Evolutionary conservation across 2,888 invertebrate species (phyloP), one percentile per base, ranked within the genome.

Genomic region (Chrysopilus asiliformis): DNA sequence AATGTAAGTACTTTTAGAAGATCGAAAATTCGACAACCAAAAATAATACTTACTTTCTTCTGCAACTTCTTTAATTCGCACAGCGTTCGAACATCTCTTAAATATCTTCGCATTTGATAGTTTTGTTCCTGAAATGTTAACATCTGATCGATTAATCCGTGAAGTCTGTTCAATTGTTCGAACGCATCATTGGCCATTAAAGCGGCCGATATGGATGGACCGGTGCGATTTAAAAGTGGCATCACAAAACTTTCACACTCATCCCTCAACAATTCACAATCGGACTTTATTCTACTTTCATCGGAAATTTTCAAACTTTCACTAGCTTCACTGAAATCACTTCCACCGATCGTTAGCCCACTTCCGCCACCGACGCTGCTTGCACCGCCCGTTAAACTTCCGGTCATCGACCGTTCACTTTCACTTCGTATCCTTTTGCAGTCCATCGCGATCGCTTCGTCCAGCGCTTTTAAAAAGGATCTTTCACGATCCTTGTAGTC

Each of bases 121-220:
- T 85, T 83, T 45, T 82, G 77, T 49, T 81, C 76, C 44, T 77
- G 71, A 24, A 85, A 60, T 27, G 72, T 71, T 5, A 82, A 66
- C 45, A 85, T 70, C 51, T 84, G 80, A 51, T 86, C 82, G 58
- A 87, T 69, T 20, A 89, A 60, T 41, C 74, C 72, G 48, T 85
- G 74, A 6, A 89, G 66, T 48, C 80, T 80, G 46, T 83, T 84
- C 33, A 89, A 58, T 51, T 87, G 84, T 50, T 85, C 83, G 43
- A 89, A 70, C 1, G 77, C 73, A 46, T 77, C 74, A 9, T 75
- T 64, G 0, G 75, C 70, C 13, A 71, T 71, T 45, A 73, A 65
- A 0, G 71, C 69, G 20, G 66, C 69, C 3, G 67, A 58, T 30
- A 76, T 74, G 3, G 69, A 58, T 10, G 71, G 66, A 36, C 64